These are phyloP conservation scores for Semnopithecus entellus DNA, from an alignment of 2,113 vertebrate genomes.

Conservation along the genomic window DNA sequence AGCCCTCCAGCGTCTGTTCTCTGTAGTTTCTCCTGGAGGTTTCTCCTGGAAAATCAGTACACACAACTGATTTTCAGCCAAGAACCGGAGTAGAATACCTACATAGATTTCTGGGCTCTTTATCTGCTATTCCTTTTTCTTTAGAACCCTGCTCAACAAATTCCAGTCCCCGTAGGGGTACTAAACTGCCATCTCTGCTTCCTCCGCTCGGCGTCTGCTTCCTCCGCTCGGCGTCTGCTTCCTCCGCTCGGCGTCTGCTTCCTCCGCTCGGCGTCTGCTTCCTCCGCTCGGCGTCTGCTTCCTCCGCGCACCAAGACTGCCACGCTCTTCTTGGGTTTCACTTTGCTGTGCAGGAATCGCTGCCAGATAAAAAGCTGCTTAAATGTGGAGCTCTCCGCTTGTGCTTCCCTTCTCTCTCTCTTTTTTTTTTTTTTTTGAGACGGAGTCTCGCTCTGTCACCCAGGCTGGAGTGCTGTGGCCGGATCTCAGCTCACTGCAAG, in stretches of 20 bases:
- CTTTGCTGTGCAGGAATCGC: neutral
- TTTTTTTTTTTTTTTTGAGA: no score
- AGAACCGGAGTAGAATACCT: neutral
- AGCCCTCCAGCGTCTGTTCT: neutral
- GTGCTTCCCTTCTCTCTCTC: neutral
- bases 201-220: neutral
- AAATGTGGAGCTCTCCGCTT: neutral
- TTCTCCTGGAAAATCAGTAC: neutral
- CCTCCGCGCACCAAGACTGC: neutral
- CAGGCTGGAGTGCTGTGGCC: no score
- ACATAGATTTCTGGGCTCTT: neutral
- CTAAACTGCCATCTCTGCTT: neutral
- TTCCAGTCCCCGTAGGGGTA: neutral
- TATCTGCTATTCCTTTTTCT: neutral
- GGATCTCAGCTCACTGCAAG: no score
- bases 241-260: neutral
- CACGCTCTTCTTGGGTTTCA: neutral
- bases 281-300: neutral
- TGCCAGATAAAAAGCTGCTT: neutral
- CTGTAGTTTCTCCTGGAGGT: neutral
- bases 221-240: neutral
- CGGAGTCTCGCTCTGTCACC: no score
- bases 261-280: neutral
- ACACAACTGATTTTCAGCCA: neutral
- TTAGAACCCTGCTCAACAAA: neutral